Evolutionary conservation across 2,797 vertebrate genomes (phyloP).

Genomic region (Sebastes flavidus): DNA sequence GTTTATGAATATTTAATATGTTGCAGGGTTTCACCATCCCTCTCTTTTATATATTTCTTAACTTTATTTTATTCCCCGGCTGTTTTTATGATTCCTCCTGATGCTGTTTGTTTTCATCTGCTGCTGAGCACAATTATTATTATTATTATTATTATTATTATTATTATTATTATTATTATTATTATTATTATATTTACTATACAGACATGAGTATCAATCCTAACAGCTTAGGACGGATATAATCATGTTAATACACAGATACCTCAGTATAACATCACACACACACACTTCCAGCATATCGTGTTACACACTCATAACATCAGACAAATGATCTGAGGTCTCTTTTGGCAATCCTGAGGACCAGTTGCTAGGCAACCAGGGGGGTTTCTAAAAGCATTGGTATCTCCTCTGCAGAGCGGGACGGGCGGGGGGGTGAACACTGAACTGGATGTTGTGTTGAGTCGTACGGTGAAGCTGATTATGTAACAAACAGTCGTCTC

Average conservation of each 20-base stretch:
- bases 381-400: constrained; percentile 71
- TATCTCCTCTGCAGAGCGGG: constrained; percentile 55
- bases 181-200: not conserved
- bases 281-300: constrained; percentile 29
- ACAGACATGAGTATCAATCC: not conserved
- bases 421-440: not conserved
- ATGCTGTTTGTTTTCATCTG: not conserved
- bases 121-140: not conserved
- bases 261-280: not conserved
- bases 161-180: not conserved
- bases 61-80: not conserved
- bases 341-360: constrained; percentile 67
- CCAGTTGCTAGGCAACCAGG: constrained; percentile 82
- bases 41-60: not conserved
- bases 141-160: not conserved
- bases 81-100: not conserved
- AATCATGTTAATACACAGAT: not conserved
- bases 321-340: constrained; percentile 40
- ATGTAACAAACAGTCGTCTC: constrained; percentile 46
- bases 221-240: not conserved
- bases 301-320: constrained; percentile 22
- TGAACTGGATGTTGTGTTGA: constrained; percentile 14
- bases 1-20: no score
- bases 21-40: not conserved
- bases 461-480: constrained; percentile 20